Base-by-base conservation (phyloP, 2,113 vertebrate genomes). In the Taxidea taxus region DNA sequence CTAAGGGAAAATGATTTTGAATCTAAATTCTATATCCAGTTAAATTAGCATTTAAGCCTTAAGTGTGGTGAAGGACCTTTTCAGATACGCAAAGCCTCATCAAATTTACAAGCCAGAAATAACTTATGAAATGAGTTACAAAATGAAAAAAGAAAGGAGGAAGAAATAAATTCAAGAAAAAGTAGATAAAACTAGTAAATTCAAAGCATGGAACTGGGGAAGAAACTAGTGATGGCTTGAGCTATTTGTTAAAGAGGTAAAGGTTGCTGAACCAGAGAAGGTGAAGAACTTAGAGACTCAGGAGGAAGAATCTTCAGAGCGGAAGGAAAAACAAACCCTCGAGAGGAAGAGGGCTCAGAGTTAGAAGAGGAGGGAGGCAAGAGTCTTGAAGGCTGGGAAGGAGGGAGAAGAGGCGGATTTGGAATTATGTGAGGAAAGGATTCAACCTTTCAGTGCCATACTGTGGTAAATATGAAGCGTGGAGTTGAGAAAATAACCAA, bases 211-310 rank as follows among this genome's bases (percentile, higher is more conserved):
- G 34, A 87, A 29, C 23, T 83, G 39, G 44, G 60, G 60, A 4
- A 49, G 12, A 75, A 34, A 27, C 34, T 25, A 23, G 16, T 20
- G 44, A 92, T 39, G 47, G 62, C 42, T 58, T 95, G 74, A 84
- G 18, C 62, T 90, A 2, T 95, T 94, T 68, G 49, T 90, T 91
- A 68, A 90, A 87, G 91, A 94, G 29, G 89, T 96, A 29, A 90
- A 95, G 9, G 18, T 66, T 31, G 37, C 37, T 56, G 29, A 78
- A 15, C 27, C 56, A 39, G 37, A 56, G 20, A n/a, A 82, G 10
- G 18, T 15, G 60, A 90, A 78, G 49, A 72, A 11, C 18, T 49
- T 47, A 25, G 68, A 75, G 42, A 39, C 20, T 68, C 37, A 6
- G 1, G 29, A 91, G 31, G 5, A 84, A n/a, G 90, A 49, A 8